Evolutionary conservation across 2,888 invertebrate genomes (phyloP).

Genomic region (Pseudolycoriella hygida): DNA sequence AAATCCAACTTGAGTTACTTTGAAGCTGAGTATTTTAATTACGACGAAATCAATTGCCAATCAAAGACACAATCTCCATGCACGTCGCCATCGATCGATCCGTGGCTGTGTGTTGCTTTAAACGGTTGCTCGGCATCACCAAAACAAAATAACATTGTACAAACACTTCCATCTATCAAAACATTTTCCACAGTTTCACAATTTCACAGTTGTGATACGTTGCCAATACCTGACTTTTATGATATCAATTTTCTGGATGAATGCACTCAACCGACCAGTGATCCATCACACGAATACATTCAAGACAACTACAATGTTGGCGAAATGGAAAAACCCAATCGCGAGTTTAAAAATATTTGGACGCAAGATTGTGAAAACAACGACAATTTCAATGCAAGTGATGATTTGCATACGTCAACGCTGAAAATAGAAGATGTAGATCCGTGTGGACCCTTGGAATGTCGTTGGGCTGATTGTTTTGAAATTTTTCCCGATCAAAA

Average conservation of each 20-base stretch:
- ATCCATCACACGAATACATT: neutral
- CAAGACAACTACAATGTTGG: conserved; percentile 6
- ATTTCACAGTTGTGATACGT: conserved; percentile 4
- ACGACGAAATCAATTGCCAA: conserved; percentile 30
- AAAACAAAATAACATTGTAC: conserved; percentile 9
- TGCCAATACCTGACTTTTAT: conserved; percentile 8
- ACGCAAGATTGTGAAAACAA: neutral
- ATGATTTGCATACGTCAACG: neutral
- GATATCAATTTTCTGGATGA: conserved; percentile 8
- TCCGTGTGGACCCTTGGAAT: conserved; percentile 21
- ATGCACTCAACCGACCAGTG: neutral
- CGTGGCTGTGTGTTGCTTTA: conserved; percentile 22
- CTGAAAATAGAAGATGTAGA: neutral
- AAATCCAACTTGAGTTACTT: conserved; percentile 15
- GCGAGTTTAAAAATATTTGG: conserved; percentile 28
- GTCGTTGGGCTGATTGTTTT: conserved; percentile 78
- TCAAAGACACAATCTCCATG: conserved; percentile 30
- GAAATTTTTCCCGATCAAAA: conserved; percentile 62
- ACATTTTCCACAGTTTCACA: conserved; percentile 20
- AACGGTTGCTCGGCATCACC: conserved; percentile 5
- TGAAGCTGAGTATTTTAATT: conserved; percentile 28
- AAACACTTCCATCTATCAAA: conserved; percentile 26
- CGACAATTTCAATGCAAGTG: neutral
- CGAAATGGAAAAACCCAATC: conserved; percentile 20
- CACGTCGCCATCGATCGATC: conserved; percentile 27